phyloP scores from a whole-genome alignment of 2,888 invertebrate genomes.

The Myathropa florea region DNA sequence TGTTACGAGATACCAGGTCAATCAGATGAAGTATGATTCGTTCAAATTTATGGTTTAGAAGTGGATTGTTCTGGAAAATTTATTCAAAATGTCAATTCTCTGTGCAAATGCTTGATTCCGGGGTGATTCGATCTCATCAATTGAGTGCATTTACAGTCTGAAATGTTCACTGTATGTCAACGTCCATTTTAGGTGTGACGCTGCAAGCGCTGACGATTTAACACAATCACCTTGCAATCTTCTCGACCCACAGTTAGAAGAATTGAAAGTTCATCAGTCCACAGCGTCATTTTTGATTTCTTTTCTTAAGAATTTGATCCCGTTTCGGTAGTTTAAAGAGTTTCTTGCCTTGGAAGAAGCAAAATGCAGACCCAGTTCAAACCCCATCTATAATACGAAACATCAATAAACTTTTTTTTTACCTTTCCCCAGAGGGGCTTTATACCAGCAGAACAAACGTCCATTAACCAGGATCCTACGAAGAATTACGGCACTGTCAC shows the following conservation, averaged over 20 bases:
- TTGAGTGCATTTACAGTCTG: not conserved
- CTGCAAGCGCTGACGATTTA: no score
- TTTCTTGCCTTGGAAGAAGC: no score
- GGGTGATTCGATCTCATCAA: not conserved
- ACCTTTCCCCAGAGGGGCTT: constrained; percentile 9
- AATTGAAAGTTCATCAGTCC: no score
- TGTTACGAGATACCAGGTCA: not conserved
- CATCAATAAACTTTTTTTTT: no score
- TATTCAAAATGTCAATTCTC: not conserved
- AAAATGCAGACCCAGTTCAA: no score
- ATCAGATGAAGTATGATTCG: not conserved
- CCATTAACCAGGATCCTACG: constrained; percentile 74
- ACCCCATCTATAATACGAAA: no score
- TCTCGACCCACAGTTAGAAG: not conserved
- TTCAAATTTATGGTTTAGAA: not conserved
- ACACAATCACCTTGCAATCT: not conserved
- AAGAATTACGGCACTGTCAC: constrained; percentile 78
- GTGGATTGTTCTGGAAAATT: not conserved
- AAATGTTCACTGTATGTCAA: not conserved
- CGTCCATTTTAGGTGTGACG: no score
- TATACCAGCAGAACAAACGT: constrained; percentile 73
- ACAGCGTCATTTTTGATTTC: no score
- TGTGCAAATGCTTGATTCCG: not conserved
- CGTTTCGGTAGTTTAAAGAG: no score
- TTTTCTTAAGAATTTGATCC: no score